Evolutionary conservation across 2,113 vertebrate species (phyloP).

Genomic region (Triplophysa dalaica): DNA sequence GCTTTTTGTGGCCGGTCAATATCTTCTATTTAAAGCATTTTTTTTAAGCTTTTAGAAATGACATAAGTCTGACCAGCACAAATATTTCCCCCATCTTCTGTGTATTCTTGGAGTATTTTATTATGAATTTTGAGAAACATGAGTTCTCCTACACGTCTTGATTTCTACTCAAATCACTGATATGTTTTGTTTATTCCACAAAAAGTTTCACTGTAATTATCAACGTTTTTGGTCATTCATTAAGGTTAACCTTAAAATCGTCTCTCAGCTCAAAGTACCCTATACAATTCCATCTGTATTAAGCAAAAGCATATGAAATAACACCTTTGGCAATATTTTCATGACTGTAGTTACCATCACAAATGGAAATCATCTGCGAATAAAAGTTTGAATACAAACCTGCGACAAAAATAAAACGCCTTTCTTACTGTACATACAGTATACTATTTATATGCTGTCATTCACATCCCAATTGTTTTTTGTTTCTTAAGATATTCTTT

Average conservation of each 20-base stretch:
- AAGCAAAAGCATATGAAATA: not conserved
- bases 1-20: not conserved
- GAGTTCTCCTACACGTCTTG: not conserved
- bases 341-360: not conserved
- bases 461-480: slow-evolving; percentile 84
- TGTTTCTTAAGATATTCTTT: slow-evolving; percentile 82
- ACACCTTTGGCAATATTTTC: slow-evolving; percentile 1
- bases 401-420: slow-evolving; percentile 59
- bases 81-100: not conserved
- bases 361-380: slow-evolving; percentile 45
- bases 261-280: not conserved
- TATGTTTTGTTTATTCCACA: not conserved
- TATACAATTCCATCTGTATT: slow-evolving; percentile 4
- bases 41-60: not conserved
- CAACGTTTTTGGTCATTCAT: not conserved
- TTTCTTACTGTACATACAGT: slow-evolving; percentile 76
- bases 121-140: not conserved
- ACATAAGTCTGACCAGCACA: not conserved
- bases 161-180: not conserved
- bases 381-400: not conserved
- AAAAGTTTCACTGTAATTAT: not conserved
- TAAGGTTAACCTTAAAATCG: not conserved
- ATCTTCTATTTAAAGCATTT: not conserved
- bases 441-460: slow-evolving; percentile 80
- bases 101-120: not conserved